A percentile compares a stretch with the other conserved stretches of the same genome.
These are phyloP conservation scores for Falco berigora DNA, from an alignment of 2,797 vertebrate genomes.

Conservation along the genomic window DNA sequence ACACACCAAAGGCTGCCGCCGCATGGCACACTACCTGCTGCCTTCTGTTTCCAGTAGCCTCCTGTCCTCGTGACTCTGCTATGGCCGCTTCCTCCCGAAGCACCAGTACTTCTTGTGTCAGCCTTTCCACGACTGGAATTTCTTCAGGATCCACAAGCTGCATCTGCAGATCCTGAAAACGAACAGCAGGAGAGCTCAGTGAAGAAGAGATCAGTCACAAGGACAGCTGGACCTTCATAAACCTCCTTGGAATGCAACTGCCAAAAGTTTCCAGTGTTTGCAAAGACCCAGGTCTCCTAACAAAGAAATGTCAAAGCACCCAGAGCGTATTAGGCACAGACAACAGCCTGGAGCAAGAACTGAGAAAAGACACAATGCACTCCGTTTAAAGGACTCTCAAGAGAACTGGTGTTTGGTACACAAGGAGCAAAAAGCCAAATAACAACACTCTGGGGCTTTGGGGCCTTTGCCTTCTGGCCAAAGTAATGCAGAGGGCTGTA, in stretches of 20 bases:
- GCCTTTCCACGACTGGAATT: conserved; percentile 79
- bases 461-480: neutral
- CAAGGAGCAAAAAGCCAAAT: neutral
- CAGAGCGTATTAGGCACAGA: neutral
- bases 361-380: neutral
- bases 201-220: conserved; percentile 1
- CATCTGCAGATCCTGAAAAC: conserved; percentile 82
- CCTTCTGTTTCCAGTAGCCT: conserved; percentile 64
- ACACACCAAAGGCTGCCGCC: neutral
- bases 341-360: neutral
- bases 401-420: neutral
- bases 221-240: neutral
- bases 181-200: neutral
- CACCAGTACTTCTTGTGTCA: conserved; percentile 83
- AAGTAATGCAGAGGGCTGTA: neutral
- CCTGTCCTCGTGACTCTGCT: conserved; percentile 61
- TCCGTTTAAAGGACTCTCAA: neutral
- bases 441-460: neutral
- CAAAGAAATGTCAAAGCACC: neutral
- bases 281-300: neutral
- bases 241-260: neutral
- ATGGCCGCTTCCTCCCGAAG: conserved; percentile 78
- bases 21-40: conserved; percentile 74
- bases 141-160: conserved; percentile 83
- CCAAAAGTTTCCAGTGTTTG: neutral